Evolutionary conservation across 2,113 vertebrate genomes (phyloP).

Genomic region (Maccullochella peelii): DNA sequence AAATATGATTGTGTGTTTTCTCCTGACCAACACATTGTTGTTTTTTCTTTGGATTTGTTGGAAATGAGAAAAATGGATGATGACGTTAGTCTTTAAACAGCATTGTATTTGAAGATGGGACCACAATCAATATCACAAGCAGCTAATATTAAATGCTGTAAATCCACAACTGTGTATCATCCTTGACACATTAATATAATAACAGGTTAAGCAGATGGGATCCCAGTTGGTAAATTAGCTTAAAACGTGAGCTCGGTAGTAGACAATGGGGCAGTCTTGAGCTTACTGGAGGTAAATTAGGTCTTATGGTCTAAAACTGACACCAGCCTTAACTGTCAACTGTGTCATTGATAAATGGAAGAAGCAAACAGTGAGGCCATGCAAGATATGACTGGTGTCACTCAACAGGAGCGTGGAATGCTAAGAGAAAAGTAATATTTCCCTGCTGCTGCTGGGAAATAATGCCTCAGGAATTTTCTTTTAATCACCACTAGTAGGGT

Average conservation of each 20-base stretch:
- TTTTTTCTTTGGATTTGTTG: not conserved
- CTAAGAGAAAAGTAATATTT: not conserved
- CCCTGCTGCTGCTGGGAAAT: not conserved
- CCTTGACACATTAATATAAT: slow-evolving; percentile 13
- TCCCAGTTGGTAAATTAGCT: not conserved
- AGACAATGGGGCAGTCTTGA: not conserved
- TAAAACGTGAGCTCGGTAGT: not conserved
- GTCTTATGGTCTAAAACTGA: not conserved
- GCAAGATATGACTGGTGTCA: not conserved
- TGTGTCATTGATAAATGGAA: not conserved
- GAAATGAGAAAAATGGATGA: not conserved
- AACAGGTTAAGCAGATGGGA: slow-evolving; percentile 12
- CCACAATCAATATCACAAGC: not conserved
- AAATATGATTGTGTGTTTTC: too few species aligned
- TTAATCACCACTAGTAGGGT: not conserved
- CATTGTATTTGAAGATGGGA: not conserved
- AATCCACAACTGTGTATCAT: not conserved
- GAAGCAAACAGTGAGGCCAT: not conserved
- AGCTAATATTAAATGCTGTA: not conserved
- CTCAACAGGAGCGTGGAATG: not conserved
- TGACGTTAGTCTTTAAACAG: not conserved
- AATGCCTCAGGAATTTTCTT: not conserved
- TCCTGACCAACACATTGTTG: not conserved
- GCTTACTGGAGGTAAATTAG: not conserved
- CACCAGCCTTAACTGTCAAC: not conserved